These are phyloP conservation scores for Enteromius treurensis DNA, from an alignment of 2,797 vertebrate species.

Conservation along the genomic window DNA sequence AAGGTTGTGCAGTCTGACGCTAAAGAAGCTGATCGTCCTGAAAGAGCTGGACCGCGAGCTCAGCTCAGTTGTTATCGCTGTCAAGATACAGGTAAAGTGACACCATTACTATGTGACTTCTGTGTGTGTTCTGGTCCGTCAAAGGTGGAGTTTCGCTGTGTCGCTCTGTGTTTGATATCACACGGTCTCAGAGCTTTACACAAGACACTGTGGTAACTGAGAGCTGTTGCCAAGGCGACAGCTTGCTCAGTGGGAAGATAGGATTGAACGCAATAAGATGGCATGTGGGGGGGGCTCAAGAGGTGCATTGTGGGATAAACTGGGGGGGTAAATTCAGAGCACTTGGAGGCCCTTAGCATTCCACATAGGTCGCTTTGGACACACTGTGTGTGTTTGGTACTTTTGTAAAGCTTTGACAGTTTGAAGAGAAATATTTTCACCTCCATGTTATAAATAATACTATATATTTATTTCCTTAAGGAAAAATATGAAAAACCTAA, in stretches of 20 bases:
- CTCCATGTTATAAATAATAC: background rate
- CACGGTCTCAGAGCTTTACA: conserved; percentile 21
- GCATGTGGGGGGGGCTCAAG: conserved; percentile 33
- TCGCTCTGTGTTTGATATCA: conserved; percentile 13
- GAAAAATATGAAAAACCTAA: background rate
- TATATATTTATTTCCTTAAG: background rate
- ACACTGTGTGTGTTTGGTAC: conserved; percentile 1
- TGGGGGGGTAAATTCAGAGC: conserved; percentile 44
- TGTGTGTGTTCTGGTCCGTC: conserved; percentile 15
- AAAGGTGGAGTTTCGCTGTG: background rate
- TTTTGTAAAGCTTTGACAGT: conserved; percentile 3
- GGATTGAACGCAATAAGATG: conserved; percentile 43
- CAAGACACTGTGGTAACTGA: conserved; percentile 42
- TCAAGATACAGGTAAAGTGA: conserved; percentile 75
- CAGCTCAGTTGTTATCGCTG: conserved; percentile 76
- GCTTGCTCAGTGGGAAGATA: conserved; percentile 55
- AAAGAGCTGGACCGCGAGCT: conserved; percentile 76
- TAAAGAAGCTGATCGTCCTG: conserved; percentile 76
- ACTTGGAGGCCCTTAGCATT: conserved; percentile 49
- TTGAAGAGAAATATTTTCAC: background rate
- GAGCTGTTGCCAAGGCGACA: conserved; percentile 63
- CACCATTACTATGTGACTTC: background rate
- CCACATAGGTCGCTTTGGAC: conserved; percentile 28
- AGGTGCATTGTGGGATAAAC: conserved; percentile 49
- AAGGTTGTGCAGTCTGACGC: conserved; percentile 77